Percentiles rank a stretch among this genome's conserved stretches.
Evolutionary conservation across 2,797 vertebrate genomes (phyloP).

Genomic region (Silurus aristotelis): DNA sequence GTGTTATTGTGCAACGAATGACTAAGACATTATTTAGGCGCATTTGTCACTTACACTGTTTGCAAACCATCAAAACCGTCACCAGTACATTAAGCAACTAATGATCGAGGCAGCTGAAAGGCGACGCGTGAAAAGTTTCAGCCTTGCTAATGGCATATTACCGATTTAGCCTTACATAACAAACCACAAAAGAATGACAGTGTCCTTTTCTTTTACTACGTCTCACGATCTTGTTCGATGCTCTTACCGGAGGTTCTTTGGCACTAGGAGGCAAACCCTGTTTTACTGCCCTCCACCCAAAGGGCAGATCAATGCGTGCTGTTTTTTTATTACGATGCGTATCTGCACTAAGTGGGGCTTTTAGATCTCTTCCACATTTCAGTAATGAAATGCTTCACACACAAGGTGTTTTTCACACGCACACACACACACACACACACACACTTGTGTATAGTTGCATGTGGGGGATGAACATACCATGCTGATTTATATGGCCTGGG

Average conservation of each 20-base stretch:
- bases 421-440: neutral
- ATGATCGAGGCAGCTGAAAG: slow-evolving; percentile 16
- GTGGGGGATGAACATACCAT: slow-evolving; percentile 57
- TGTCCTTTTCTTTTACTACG: neutral
- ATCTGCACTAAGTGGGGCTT: slow-evolving; percentile 70
- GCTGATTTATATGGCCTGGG: slow-evolving; percentile 80
- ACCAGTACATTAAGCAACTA: slow-evolving; percentile 36
- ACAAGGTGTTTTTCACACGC: slow-evolving; percentile 26
- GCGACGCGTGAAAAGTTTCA: slow-evolving; percentile 28
- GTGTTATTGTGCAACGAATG: slow-evolving; percentile 14
- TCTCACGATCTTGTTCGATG: neutral
- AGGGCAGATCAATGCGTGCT: slow-evolving; percentile 21
- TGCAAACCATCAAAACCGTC: slow-evolving; percentile 22
- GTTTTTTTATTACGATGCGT: slow-evolving; percentile 56
- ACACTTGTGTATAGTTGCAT: slow-evolving; percentile 7
- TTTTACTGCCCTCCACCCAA: slow-evolving; percentile 19
- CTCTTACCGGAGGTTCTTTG: neutral
- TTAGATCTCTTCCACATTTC: slow-evolving; percentile 76
- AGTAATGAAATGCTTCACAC: slow-evolving; percentile 81
- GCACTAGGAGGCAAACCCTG: slow-evolving; percentile 2
- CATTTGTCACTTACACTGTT: slow-evolving; percentile 38
- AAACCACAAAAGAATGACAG: neutral
- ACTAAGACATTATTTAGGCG: slow-evolving; percentile 30
- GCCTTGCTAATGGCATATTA: slow-evolving; percentile 15
- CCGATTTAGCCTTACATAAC: slow-evolving; percentile 21